A percentile compares a stretch with the other conserved stretches of the same genome.
phyloP scores from a whole-genome alignment of 2,113 vertebrate species.

The Recurvirostra avosetta region DNA sequence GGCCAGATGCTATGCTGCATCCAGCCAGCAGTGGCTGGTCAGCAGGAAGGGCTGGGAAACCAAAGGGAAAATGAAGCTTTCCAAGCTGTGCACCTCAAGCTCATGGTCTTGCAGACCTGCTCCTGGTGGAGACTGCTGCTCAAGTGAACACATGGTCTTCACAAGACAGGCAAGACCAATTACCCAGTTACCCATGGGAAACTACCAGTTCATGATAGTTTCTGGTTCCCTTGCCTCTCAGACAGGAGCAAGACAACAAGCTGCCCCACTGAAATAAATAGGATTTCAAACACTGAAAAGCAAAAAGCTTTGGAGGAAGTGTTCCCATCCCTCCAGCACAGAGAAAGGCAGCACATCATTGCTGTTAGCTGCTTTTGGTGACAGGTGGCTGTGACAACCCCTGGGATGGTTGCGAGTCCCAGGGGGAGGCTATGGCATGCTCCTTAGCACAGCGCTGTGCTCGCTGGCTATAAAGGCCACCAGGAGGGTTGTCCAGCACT shows the following conservation, averaged over 20 bases:
- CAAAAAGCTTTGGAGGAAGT: neutral
- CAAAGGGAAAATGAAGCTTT: neutral
- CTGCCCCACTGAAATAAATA: neutral
- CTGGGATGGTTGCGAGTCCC: neutral
- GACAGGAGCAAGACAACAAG: neutral
- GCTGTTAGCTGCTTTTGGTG: neutral
- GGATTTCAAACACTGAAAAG: neutral
- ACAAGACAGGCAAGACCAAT: neutral
- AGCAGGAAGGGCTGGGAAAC: neutral
- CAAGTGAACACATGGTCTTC: neutral
- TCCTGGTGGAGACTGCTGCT: neutral
- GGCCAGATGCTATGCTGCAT: accelerated
- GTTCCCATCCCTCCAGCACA: neutral
- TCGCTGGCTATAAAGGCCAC: neutral
- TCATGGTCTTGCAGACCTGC: neutral
- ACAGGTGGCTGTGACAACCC: neutral
- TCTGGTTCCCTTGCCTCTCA: neutral
- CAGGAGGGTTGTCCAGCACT: neutral
- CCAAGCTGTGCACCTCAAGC: neutral
- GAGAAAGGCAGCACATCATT: neutral
- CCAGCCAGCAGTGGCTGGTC: accelerated
- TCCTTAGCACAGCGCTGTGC: neutral
- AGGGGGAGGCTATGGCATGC: neutral
- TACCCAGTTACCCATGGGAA: neutral
- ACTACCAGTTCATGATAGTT: neutral